phyloP scores from a whole-genome alignment of 2,113 vertebrate species.

The Macrotus californicus region DNA sequence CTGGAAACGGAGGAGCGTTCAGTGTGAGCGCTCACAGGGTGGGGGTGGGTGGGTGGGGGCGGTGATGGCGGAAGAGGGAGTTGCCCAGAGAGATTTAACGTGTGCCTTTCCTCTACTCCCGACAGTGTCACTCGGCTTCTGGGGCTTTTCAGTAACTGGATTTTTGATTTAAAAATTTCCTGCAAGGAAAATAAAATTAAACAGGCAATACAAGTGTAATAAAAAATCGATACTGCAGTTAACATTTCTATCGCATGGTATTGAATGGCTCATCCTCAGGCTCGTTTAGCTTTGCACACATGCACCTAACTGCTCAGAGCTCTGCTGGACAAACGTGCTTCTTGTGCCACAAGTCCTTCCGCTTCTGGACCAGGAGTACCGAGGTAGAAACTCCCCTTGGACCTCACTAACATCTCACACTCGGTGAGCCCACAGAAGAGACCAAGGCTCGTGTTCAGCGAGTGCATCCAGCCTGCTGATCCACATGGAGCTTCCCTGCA shows the following conservation, averaged over 20 bases:
- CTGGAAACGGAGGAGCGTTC: constrained; percentile 63
- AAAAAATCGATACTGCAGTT: constrained; percentile 53
- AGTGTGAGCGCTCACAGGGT: neutral
- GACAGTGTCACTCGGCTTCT: neutral
- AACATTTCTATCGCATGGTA: constrained; percentile 55
- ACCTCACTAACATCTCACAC: neutral
- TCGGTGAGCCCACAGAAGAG: neutral
- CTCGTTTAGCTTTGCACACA: neutral
- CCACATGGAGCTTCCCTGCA: too few relatives aligned
- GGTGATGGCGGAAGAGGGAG: neutral
- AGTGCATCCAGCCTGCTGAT: neutral
- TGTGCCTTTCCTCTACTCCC: neutral
- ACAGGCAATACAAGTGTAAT: constrained; percentile 67
- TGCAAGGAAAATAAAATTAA: constrained; percentile 51
- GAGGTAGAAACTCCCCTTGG: neutral
- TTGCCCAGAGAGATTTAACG: neutral
- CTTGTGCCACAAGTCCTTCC: neutral
- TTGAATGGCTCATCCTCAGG: neutral
- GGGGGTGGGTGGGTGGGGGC: neutral
- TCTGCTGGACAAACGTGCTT: neutral
- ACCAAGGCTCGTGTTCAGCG: neutral
- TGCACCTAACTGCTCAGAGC: neutral
- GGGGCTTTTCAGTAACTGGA: constrained; percentile 43
- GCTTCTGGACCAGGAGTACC: neutral
- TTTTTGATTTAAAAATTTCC: constrained; percentile 63